phyloP scores from a whole-genome alignment of 2,888 invertebrate species.

The Andrena trimmerana region DNA sequence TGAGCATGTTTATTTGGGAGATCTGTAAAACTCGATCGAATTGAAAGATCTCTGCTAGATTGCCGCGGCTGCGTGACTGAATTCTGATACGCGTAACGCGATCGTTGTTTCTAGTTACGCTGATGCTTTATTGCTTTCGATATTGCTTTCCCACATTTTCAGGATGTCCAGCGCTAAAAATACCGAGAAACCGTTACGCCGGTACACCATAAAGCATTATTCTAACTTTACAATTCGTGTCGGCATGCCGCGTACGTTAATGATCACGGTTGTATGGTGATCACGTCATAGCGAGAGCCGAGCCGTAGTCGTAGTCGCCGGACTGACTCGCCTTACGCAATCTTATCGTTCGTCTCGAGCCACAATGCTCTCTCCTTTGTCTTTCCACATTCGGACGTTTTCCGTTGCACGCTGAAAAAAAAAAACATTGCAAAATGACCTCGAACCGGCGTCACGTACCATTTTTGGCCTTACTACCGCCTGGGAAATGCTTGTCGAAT shows the following conservation, averaged over 20 bases:
- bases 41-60: no score
- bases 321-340: constrained; percentile 59
- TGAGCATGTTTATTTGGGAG: no score
- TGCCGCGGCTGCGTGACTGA: no score
- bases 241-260: constrained; percentile 75
- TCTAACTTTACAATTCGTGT: constrained; percentile 57
- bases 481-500: neutral
- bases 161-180: constrained; percentile 50
- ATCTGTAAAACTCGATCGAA: no score
- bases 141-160: constrained; percentile 47
- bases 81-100: no score
- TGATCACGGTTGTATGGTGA: constrained; percentile 71
- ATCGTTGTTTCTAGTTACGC: no score
- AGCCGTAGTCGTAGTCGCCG: constrained; percentile 55
- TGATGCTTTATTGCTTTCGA: constrained; percentile 15
- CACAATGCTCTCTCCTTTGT: constrained; percentile 45
- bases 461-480: neutral
- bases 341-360: constrained; percentile 58
- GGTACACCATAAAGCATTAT: constrained; percentile 49
- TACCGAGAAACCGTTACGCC: constrained; percentile 57
- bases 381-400: constrained; percentile 49
- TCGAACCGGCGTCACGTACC: neutral
- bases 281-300: constrained; percentile 64
- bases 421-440: constrained; percentile 14
- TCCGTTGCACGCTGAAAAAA: neutral